Base-by-base conservation (phyloP, 2,113 vertebrate species). In the Hippopotamus amphibius region DNA sequence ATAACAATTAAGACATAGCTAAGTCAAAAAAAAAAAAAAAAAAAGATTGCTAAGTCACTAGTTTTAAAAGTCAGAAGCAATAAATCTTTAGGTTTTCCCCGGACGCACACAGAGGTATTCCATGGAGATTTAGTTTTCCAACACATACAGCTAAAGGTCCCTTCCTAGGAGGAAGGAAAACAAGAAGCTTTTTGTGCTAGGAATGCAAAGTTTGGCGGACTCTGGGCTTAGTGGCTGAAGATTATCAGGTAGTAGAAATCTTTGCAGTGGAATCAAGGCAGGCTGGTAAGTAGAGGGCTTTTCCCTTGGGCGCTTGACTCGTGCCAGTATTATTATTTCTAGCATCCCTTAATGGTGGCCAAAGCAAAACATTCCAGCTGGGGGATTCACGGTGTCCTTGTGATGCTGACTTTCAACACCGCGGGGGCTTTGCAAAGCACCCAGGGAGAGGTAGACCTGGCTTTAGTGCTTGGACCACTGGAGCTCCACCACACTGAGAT, bases 71-170 rank as follows among this genome's bases (percentile, higher is more conserved):
- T 79, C 68, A 88, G 63, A 93, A 2, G 55, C n/a, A 82, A 50
- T 48, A 95, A 95, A 65, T 68, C 22, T 46, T 68, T 43, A 81
- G 55, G 43, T 48, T 92, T 88, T 83, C 37, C 81, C 74, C 30
- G 48, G n/a, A 61, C 50, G n/a, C 37, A 92, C 8, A 46, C 11
- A 79, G 37, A 79, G 24, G 59, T 82, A 33, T 48, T 41, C 46
- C 74, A 55, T 72, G 65, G 65, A 95, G 50, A 96, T 7, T n/a
- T 14, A 91, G 28, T 81, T 91, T 94, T 84, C 87, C 61, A 97
- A 90, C 14, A 85, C n/a, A 63, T 22, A 30, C 7, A 30, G 59
- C 63, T 81, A 81, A 95, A 82, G 4, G 41, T 21, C 26, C 50
- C 77, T 41, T 86, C 43, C 43, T 33, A 88, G 50, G 26, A 97